Base-by-base conservation (phyloP, 2,888 invertebrate genomes). In the Melieria crassipennis region DNA sequence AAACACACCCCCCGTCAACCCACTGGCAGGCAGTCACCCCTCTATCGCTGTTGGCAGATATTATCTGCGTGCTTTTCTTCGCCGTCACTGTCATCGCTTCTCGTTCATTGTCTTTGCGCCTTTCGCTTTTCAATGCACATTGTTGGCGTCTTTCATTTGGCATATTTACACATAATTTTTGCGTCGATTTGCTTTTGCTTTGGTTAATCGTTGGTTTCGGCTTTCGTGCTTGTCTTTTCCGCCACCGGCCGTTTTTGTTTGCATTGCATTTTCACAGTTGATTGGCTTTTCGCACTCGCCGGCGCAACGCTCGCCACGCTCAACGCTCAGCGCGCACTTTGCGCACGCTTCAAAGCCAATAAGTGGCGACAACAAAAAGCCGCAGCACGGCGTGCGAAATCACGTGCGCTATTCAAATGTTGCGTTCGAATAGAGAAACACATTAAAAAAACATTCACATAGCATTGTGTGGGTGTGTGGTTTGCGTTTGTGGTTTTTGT, bases 251-350 rank as follows among this genome's bases (percentile, higher is more conserved):
- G 45, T 46, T n/a, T n/a, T 46, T 62, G 7, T 50, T 64, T 48
- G n/a, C 30, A 16, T 42, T 62, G 11, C 43, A 65, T 71, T 68
- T 72, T 72, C 56, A 16, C 68, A 68, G 68, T 64, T 68, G 68
- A 68, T 62, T 66, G 71, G 61, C 52, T 71, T 64, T 46, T 42
- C 16, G 9, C 10, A 11, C 45, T n/a, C 13, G 50, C 50, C 50
- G 11, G 50, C 50, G 3, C 50, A 50, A 7, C 11, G 11, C 50
- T 11, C 7, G 11, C 50, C 11, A 50, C 50, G 50, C 50, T 11
- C 50, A 50, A 50, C 9, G 9, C 9, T 10, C 50, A 7, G 11
- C 50, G 11, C 50, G 9, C 11, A 50, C 11, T 50, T 3, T 11
- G 30, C 3, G 30, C 16, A 30, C 30, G 30, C 30, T 30, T 30